Percentiles rank a stretch among this genome's conserved stretches.
Conservation (phyloP, 2,797 vertebrate species). For the Spinibarbus caldwelli region DNA sequence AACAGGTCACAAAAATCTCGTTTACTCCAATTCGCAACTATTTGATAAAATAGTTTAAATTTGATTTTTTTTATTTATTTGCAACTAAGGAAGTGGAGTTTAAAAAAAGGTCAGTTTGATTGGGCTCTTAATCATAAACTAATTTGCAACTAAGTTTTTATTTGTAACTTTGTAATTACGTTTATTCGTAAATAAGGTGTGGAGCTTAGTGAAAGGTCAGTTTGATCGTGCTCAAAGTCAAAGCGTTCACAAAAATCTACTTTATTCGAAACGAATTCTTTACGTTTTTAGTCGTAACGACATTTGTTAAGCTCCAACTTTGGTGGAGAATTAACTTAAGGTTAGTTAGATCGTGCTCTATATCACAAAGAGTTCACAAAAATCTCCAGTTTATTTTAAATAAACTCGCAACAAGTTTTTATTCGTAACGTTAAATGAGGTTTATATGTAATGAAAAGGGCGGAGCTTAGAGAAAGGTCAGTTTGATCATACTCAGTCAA, state of each 20-base stretch:
- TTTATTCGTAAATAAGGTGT: background rate
- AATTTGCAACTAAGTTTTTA: background rate
- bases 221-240: background rate
- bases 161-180: background rate
- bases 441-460: background rate
- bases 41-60: too few species aligned
- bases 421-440: background rate
- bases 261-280: background rate
- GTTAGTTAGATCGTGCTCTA: background rate
- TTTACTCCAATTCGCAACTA: background rate
- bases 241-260: background rate
- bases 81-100: background rate
- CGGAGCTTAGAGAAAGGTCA: background rate
- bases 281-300: background rate
- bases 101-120: background rate
- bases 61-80: background rate
- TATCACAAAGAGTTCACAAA: background rate
- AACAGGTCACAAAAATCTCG: background rate
- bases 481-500: background rate
- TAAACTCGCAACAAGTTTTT: background rate
- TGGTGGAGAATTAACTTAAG: background rate
- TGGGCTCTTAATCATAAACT: background rate
- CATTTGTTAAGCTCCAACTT: background rate
- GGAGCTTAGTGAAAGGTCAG: background rate
- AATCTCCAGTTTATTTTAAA: background rate